These are phyloP conservation scores for Drosophila neocordata DNA, from an alignment of 1,140 invertebrate species.

Conservation along the genomic window DNA sequence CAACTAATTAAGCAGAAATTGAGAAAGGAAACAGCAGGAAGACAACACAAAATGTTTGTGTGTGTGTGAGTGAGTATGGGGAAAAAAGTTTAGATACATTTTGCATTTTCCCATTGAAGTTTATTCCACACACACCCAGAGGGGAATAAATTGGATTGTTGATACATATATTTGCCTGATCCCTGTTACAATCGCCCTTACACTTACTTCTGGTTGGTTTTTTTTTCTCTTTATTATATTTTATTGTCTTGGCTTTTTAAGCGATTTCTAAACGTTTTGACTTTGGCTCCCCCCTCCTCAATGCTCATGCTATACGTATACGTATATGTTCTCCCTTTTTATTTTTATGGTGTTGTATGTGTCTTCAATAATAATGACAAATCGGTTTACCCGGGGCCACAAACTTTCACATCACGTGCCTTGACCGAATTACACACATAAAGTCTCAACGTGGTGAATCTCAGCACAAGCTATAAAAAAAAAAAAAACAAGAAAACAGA, in stretches of 20 bases:
- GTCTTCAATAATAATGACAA: slow-evolving; percentile 79
- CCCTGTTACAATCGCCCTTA: not conserved
- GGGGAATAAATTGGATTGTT: slow-evolving; percentile 11
- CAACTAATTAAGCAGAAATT: slow-evolving; percentile 70
- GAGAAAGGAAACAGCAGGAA: not conserved
- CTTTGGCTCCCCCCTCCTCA: slow-evolving; percentile 46
- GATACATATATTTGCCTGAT: slow-evolving; percentile 24
- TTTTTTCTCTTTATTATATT: slow-evolving; percentile 3
- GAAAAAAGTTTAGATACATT: not conserved
- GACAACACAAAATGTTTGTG: not conserved
- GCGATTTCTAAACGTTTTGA: slow-evolving; percentile 66
- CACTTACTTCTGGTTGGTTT: not conserved
- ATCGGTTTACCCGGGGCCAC: slow-evolving; percentile 58
- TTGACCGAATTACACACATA: slow-evolving; percentile 67
- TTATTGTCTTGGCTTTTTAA: slow-evolving; percentile 46
- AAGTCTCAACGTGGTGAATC: slow-evolving; percentile 70
- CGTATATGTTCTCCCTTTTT: slow-evolving; percentile 11
- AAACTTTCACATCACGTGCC: slow-evolving; percentile 69
- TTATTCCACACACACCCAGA: not conserved
- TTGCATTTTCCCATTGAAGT: not conserved
- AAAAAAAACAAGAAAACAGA: too few relatives aligned
- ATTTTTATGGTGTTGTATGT: slow-evolving; percentile 39
- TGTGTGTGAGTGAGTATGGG: too few relatives aligned
- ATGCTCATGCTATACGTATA: not conserved
- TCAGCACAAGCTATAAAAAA: slow-evolving; percentile 63